phyloP scores from a whole-genome alignment of 2,113 vertebrate genomes.

The Arizona elegans region DNA sequence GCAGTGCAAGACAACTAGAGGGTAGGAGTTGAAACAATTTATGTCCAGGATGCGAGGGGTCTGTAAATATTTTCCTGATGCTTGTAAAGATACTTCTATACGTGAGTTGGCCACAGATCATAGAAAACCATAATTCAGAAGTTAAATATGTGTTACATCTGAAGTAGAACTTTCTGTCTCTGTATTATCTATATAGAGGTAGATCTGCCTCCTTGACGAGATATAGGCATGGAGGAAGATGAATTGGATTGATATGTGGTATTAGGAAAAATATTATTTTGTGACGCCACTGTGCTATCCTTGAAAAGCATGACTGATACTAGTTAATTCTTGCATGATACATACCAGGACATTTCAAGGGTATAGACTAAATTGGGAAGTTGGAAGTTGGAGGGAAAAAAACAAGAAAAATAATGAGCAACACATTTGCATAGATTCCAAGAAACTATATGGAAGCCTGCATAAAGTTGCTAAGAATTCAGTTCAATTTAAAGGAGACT shows the following conservation, averaged over 20 bases:
- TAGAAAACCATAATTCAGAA: constrained; percentile 28
- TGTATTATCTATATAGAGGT: not conserved
- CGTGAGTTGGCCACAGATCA: not conserved
- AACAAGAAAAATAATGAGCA: not conserved
- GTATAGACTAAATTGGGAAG: not conserved
- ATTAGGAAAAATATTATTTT: not conserved
- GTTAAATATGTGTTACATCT: not conserved
- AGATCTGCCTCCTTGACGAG: not conserved
- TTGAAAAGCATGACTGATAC: not conserved
- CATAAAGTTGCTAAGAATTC: not conserved
- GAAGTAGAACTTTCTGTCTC: not conserved
- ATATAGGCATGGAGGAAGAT: not conserved
- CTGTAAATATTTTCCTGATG: not conserved
- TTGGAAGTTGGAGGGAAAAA: not conserved
- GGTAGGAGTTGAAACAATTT: too few species aligned
- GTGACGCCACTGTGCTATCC: not conserved
- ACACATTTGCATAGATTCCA: not conserved
- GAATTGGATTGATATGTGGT: not conserved
- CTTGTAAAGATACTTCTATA: not conserved
- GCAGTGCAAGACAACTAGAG: too few species aligned
- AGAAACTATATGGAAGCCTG: not conserved
- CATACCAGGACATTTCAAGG: not conserved
- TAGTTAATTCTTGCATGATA: not conserved
- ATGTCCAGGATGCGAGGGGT: too few species aligned
- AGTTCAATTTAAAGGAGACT: not conserved